Conservation (phyloP, 1,140 invertebrate genomes). For the Muscidifurax raptorellus region DNA sequence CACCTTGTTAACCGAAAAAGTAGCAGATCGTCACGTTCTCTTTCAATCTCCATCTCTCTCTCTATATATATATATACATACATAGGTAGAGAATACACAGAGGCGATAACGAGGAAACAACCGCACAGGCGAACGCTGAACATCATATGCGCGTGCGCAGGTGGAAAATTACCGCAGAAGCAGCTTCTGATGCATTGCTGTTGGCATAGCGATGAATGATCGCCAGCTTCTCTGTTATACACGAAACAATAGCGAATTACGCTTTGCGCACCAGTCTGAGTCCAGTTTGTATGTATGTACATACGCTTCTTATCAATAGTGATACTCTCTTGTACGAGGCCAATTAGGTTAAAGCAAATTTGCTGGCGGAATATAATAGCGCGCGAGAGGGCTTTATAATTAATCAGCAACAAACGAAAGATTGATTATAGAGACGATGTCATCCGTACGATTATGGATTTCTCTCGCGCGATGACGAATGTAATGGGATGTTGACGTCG, state of each 20-base stretch:
- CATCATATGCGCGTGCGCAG: not conserved
- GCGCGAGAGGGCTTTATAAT: no score
- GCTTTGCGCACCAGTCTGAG: no score
- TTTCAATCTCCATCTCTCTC: no score
- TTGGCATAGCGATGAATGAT: not conserved
- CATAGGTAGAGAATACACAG: no score
- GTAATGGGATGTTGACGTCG: no score
- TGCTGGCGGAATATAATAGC: not conserved
- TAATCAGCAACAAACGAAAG: not conserved
- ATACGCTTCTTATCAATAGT: not conserved
- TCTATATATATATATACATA: not conserved
- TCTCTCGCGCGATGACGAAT: no score
- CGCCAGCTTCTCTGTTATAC: not conserved
- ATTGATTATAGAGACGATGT: no score
- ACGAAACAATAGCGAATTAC: not conserved
- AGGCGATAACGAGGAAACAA: not conserved
- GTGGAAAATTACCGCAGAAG: not conserved
- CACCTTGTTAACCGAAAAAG: no score
- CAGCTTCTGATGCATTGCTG: not conserved
- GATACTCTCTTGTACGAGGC: not conserved
- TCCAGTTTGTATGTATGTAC: not conserved
- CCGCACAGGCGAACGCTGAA: no score
- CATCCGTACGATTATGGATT: no score
- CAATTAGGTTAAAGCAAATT: not conserved
- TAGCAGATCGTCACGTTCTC: no score